Conservation (phyloP, 2,113 vertebrate genomes). For the Eonycteris spelaea region DNA sequence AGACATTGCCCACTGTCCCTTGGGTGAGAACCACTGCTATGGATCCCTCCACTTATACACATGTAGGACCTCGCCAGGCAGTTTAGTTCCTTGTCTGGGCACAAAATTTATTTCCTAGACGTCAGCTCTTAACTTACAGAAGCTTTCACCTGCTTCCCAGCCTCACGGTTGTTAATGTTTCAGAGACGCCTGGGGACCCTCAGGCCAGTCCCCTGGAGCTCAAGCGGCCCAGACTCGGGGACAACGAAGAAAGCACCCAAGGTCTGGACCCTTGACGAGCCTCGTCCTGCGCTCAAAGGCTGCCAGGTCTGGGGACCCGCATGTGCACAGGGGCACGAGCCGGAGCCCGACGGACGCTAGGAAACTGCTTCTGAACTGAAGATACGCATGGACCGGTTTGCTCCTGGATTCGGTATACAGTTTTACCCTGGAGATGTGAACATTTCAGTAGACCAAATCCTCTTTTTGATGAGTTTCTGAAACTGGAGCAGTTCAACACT, state of each 20-base stretch:
- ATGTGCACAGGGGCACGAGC: rapidly evolving
- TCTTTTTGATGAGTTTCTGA: background rate
- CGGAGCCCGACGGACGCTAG: background rate
- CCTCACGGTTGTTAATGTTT: slow-evolving; percentile 34
- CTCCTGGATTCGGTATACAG: background rate
- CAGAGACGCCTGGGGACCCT: slow-evolving; percentile 86
- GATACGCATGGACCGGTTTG: background rate
- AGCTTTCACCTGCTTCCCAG: background rate
- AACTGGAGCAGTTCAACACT: rapidly evolving
- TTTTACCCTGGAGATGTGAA: background rate
- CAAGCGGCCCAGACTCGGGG: slow-evolving; percentile 87
- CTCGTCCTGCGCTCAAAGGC: background rate
- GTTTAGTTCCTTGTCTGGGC: background rate
- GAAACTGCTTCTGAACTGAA: background rate
- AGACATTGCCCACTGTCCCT: background rate
- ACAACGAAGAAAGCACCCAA: slow-evolving; percentile 4
- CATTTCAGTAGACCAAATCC: background rate
- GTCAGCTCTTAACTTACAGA: background rate
- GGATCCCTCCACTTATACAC: background rate
- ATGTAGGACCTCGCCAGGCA: background rate
- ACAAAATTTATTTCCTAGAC: background rate
- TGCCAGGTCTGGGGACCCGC: background rate
- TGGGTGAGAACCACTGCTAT: background rate
- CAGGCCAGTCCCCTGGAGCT: slow-evolving; percentile 85
- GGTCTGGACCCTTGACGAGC: background rate